A percentile compares a stretch with the other conserved stretches of the same genome.
These are phyloP conservation scores for Sinocyclocheilus anshuiensis DNA, from an alignment of 2,113 vertebrate genomes.

Conservation along the genomic window DNA sequence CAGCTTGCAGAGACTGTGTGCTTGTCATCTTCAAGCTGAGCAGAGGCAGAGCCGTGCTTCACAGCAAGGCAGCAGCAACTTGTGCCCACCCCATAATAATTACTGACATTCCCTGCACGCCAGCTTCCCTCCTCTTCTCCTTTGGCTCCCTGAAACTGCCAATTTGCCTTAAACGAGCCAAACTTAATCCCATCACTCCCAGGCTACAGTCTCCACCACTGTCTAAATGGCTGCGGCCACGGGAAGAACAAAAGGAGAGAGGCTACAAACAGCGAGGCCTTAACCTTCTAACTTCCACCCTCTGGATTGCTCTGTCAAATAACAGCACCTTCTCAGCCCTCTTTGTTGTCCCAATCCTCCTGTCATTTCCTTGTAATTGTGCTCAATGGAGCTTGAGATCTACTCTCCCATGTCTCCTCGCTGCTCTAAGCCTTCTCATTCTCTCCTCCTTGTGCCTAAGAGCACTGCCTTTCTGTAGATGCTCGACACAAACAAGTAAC, in stretches of 20 bases:
- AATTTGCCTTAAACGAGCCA: constrained; percentile 75
- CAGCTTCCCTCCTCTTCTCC: constrained; percentile 42
- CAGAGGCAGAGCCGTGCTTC: constrained; percentile 43
- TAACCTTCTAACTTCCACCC: constrained; percentile 48
- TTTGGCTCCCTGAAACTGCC: constrained; percentile 64
- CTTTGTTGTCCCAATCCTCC: constrained; percentile 63
- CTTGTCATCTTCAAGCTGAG: constrained; percentile 70
- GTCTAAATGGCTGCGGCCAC: constrained; percentile 11
- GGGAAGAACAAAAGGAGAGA: constrained; percentile 48
- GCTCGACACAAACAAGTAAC: constrained; percentile 41
- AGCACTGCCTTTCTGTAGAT: constrained; percentile 38
- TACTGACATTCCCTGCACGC: constrained; percentile 61
- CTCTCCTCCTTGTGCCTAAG: constrained; percentile 19
- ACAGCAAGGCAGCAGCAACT: constrained; percentile 53
- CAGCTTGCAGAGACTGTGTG: constrained; percentile 52
- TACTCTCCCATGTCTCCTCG: constrained; percentile 21
- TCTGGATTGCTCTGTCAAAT: constrained; percentile 58
- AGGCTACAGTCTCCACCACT: constrained; percentile 58
- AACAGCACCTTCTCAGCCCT: constrained; percentile 51
- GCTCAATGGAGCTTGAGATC: constrained; percentile 68
- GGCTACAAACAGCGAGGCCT: constrained; percentile 37
- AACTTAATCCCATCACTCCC: constrained; percentile 69
- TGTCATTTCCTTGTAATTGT: constrained; percentile 74
- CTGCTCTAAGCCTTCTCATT: constrained; percentile 38
- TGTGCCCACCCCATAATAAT: constrained; percentile 68